Conservation (phyloP, 2,888 invertebrate species). For the Temnothorax ravouxi region DNA sequence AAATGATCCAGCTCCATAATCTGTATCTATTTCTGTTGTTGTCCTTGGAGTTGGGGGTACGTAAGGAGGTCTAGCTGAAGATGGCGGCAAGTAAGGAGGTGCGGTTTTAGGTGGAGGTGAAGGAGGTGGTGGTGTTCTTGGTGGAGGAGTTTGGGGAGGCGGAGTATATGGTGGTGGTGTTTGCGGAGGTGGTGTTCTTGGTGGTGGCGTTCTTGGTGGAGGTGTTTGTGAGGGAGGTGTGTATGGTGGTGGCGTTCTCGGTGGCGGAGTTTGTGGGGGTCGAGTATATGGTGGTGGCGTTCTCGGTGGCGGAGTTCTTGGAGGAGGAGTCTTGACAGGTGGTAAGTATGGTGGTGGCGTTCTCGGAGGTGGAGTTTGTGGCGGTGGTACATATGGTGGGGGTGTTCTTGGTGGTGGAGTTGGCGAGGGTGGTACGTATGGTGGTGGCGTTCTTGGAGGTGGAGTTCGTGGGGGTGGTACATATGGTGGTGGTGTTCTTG, state of each 20-base stretch:
- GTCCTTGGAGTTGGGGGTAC: constrained; percentile 4
- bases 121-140: constrained; percentile 58
- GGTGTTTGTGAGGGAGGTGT: neutral
- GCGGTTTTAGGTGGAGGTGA: constrained; percentile 17
- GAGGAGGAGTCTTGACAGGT: constrained; percentile 52
- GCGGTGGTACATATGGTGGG: constrained; percentile 35
- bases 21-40: neutral
- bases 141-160: neutral
- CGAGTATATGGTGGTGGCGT: constrained; percentile 61
- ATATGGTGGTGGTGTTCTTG: constrained; percentile 6
- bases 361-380: neutral
- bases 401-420: neutral
- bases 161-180: constrained; percentile 13
- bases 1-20: neutral
- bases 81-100: constrained; percentile 48
- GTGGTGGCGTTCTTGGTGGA: constrained; percentile 15
- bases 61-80: constrained; percentile 48
- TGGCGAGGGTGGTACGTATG: constrained; percentile 26
- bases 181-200: neutral
- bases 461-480: neutral
- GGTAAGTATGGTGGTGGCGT: constrained; percentile 42
- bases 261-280: constrained; percentile 81
- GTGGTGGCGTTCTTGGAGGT: constrained; percentile 36
- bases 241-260: neutral
- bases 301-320: constrained; percentile 43